A percentile compares a stretch with the other conserved stretches of the same genome.
phyloP scores from a whole-genome alignment of 2,888 invertebrate species.

The Mesochorus sp. region DNA sequence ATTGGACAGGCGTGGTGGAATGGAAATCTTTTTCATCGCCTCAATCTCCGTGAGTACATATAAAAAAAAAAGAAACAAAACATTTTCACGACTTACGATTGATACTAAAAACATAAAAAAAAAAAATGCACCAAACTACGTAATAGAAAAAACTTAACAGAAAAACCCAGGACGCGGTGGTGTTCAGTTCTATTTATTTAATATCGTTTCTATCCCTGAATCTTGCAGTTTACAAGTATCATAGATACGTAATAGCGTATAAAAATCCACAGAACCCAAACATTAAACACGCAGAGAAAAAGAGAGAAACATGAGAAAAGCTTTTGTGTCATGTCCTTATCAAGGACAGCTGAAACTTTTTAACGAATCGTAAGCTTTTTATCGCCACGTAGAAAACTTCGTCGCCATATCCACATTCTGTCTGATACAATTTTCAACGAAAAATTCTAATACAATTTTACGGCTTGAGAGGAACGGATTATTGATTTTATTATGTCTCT shows the following conservation, averaged over 20 bases:
- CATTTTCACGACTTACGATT: background rate
- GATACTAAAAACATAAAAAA: slow-evolving; percentile 1
- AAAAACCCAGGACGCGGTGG: slow-evolving; percentile 14
- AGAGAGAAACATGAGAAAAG: slow-evolving; percentile 38
- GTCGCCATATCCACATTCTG: slow-evolving; percentile 39
- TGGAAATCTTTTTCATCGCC: background rate
- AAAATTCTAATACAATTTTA: slow-evolving; percentile 43
- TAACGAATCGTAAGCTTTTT: slow-evolving; percentile 58
- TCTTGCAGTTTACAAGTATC: slow-evolving; percentile 41
- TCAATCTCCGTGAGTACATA: background rate
- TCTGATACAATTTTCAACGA: slow-evolving; percentile 33
- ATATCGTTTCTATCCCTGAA: slow-evolving; percentile 37
- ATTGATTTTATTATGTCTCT: slow-evolving; percentile 23
- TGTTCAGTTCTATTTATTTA: slow-evolving; percentile 40
- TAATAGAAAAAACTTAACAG: slow-evolving; percentile 27
- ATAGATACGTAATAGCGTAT: slow-evolving; percentile 45
- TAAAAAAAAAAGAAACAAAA: slow-evolving; percentile 1
- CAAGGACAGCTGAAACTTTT: slow-evolving; percentile 52
- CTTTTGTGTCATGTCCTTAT: slow-evolving; percentile 55
- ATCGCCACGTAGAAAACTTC: slow-evolving; percentile 58
- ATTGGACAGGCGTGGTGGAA: background rate
- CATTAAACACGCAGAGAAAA: slow-evolving; percentile 19
- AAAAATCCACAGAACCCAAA: slow-evolving; percentile 25
- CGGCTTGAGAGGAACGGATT: slow-evolving; percentile 44
- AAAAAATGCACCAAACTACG: slow-evolving; percentile 31